Conservation (phyloP, 1,140 invertebrate species). For the Caenorhabditis remanei region DNA sequence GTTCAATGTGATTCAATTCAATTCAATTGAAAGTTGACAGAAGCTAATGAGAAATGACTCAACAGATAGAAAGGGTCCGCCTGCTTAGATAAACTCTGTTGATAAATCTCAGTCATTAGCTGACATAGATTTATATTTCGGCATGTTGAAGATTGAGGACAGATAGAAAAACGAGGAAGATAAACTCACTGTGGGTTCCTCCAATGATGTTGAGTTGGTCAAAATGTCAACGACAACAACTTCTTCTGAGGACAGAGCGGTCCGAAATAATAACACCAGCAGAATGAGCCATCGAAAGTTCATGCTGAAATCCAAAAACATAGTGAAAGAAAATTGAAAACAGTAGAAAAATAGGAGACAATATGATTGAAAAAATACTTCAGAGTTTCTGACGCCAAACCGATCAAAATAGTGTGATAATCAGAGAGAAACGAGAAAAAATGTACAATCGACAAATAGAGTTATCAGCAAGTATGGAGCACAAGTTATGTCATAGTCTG, state of each 20-base stretch:
- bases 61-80: constrained; percentile 48
- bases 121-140: constrained; percentile 53
- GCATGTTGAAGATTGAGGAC: constrained; percentile 20
- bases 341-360: neutral
- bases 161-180: constrained; percentile 4
- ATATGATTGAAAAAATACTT: neutral
- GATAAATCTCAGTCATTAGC: constrained; percentile 52
- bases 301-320: neutral
- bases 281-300: constrained; percentile 40
- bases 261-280: neutral
- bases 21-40: constrained; percentile 11
- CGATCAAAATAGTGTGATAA: no score
- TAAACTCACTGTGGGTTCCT: constrained; percentile 47
- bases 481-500: constrained; percentile 56
- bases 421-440: neutral
- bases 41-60: constrained; percentile 25
- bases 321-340: neutral
- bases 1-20: neutral
- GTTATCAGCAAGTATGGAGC: constrained; percentile 53
- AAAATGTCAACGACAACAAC: constrained; percentile 11
- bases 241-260: neutral
- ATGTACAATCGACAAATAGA: constrained; percentile 23
- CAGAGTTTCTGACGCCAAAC: neutral
- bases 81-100: constrained; percentile 46
- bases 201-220: constrained; percentile 11